Evolutionary conservation across 2,113 vertebrate genomes (phyloP).

Genomic region (Cyanocitta stelleri): DNA sequence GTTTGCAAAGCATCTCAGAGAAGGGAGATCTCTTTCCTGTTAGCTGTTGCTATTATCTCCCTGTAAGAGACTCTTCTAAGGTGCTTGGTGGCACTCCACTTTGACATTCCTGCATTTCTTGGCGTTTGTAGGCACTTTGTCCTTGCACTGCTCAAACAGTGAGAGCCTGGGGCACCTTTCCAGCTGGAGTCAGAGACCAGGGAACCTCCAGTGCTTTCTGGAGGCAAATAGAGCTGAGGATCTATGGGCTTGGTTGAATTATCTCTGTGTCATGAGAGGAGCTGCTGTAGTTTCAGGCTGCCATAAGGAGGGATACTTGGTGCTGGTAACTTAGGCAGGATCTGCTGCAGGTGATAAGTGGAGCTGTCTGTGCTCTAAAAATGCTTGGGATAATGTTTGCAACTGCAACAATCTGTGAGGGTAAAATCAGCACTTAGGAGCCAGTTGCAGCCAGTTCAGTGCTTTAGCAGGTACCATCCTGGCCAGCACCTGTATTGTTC

Average conservation of each 20-base stretch:
- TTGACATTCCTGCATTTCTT: neutral
- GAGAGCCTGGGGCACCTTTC: neutral
- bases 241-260: neutral
- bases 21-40: neutral
- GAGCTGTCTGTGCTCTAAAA: neutral
- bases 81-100: neutral
- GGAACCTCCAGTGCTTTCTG: neutral
- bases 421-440: neutral
- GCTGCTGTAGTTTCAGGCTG: neutral
- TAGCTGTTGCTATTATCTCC: neutral
- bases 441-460: conserved; percentile 24
- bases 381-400: neutral
- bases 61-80: neutral
- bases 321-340: neutral
- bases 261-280: neutral
- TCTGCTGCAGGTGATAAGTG: neutral
- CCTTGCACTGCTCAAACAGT: neutral
- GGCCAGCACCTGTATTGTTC: conserved; percentile 38
- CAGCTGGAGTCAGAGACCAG: neutral
- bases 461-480: conserved; percentile 50
- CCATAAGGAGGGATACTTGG: neutral
- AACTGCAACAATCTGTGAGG: neutral
- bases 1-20: neutral
- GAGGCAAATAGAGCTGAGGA: neutral
- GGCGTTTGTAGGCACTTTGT: neutral